Evolutionary conservation across 2,888 invertebrate genomes (phyloP).

Genomic region (Cheilosia soror): DNA sequence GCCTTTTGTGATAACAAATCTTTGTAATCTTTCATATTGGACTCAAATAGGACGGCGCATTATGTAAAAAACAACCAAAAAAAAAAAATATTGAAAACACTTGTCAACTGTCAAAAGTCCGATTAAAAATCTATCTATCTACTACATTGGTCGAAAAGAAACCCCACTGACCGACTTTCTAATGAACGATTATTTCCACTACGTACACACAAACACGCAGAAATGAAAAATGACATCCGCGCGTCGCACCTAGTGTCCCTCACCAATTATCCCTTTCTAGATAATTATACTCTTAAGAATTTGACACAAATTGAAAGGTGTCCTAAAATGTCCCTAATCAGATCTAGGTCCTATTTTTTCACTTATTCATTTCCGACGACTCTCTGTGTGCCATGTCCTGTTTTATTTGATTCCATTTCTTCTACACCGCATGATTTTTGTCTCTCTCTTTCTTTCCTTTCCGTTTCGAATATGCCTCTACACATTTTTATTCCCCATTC

Average conservation of each 20-base stretch:
- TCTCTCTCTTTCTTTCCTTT: not conserved
- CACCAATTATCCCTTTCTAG: not conserved
- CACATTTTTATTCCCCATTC: not conserved
- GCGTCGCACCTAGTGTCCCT: not conserved
- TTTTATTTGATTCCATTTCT: not conserved
- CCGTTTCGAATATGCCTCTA: not conserved
- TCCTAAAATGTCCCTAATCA: not conserved
- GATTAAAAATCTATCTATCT: too few species aligned
- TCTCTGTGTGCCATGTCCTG: not conserved
- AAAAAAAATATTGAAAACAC: too few species aligned
- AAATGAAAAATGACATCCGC: not conserved
- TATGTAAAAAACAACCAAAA: too few species aligned
- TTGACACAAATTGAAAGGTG: conserved; percentile 6
- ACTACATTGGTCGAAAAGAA: too few species aligned
- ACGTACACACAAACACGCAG: not conserved
- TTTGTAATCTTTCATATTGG: too few species aligned
- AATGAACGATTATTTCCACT: not conserved
- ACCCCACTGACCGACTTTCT: too few species aligned
- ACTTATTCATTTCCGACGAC: not conserved
- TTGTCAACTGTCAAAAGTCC: too few species aligned
- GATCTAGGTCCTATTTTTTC: not conserved
- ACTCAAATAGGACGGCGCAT: too few species aligned
- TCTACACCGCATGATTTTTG: not conserved
- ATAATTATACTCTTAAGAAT: not conserved
- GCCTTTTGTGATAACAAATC: too few species aligned